Evolutionary conservation across 2,888 invertebrate species (phyloP).

Genomic region (Byasa hedistus): DNA sequence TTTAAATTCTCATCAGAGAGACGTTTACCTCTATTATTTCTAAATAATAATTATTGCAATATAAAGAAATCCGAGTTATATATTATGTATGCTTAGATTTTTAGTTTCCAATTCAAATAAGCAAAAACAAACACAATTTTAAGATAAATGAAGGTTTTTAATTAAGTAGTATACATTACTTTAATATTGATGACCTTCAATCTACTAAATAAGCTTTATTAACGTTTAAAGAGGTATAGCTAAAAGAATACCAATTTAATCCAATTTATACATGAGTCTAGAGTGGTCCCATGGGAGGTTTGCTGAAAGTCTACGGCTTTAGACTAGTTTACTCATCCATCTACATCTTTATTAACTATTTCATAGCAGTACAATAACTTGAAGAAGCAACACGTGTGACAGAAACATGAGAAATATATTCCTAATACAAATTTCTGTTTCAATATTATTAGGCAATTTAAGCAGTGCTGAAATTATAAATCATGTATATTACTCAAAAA

Average conservation of each 20-base stretch:
- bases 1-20: too few species aligned
- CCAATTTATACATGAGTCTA: constrained; percentile 65
- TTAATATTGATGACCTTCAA: constrained; percentile 47
- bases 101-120: too few species aligned
- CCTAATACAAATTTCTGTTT: constrained; percentile 42
- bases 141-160: background rate
- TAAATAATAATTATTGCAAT: too few species aligned
- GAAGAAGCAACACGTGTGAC: constrained; percentile 53
- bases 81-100: too few species aligned
- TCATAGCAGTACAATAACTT: constrained; percentile 52
- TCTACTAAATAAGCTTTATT: constrained; percentile 63
- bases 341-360: constrained; percentile 42
- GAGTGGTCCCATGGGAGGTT: constrained; percentile 58
- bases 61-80: too few species aligned
- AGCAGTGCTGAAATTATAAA: constrained; percentile 41
- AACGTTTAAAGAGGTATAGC: constrained; percentile 57
- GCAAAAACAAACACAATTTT: background rate
- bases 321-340: constrained; percentile 46
- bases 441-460: constrained; percentile 46
- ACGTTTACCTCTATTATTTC: too few species aligned
- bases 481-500: background rate
- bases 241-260: constrained; percentile 70
- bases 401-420: constrained; percentile 52
- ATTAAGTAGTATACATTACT: background rate
- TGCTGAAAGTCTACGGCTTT: constrained; percentile 47